Percentiles rank a stretch among this genome's conserved stretches.
Evolutionary conservation across 2,113 vertebrate genomes (phyloP).

Genomic region (Melozone crissalis): DNA sequence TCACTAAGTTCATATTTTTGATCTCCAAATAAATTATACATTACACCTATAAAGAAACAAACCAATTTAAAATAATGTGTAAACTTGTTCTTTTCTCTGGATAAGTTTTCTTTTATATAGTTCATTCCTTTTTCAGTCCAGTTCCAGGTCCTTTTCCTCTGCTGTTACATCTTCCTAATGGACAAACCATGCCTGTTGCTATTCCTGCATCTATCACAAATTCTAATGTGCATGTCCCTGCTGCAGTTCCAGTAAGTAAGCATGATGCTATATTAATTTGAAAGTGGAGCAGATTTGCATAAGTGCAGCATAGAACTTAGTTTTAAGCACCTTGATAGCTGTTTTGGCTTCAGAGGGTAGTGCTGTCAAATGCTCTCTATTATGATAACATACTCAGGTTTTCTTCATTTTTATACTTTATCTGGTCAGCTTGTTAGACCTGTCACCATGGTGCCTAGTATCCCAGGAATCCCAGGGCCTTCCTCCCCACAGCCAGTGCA

Average conservation of each 20-base stretch:
- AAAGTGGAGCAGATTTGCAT: conserved; percentile 58
- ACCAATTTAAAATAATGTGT: conserved; percentile 6
- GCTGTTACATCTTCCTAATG: conserved; percentile 97
- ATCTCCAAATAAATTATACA: not conserved
- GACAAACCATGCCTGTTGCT: conserved; percentile 97
- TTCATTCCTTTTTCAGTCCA: conserved; percentile 85
- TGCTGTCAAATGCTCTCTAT: conserved; percentile 53
- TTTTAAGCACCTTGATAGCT: conserved; percentile 56
- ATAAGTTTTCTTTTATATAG: conserved; percentile 62
- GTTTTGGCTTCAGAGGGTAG: conserved; percentile 54
- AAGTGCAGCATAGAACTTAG: conserved; percentile 52
- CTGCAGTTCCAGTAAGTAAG: conserved; percentile 93
- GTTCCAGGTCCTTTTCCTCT: conserved; percentile 96
- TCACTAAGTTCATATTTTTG: conserved; percentile 47
- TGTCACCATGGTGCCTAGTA: conserved; percentile 98
- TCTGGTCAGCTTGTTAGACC: conserved; percentile 94
- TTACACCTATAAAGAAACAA: conserved; percentile 18
- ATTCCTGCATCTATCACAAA: conserved; percentile 97
- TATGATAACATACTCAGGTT: conserved; percentile 49
- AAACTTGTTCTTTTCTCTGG: conserved; percentile 45
- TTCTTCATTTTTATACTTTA: conserved; percentile 67
- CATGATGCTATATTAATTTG: conserved; percentile 67
- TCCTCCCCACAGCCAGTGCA: conserved; percentile 93
- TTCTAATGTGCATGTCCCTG: conserved; percentile 95
- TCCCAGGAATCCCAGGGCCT: conserved; percentile 97